phyloP scores from a whole-genome alignment of 2,113 vertebrate species.

The Chaetura pelagica region DNA sequence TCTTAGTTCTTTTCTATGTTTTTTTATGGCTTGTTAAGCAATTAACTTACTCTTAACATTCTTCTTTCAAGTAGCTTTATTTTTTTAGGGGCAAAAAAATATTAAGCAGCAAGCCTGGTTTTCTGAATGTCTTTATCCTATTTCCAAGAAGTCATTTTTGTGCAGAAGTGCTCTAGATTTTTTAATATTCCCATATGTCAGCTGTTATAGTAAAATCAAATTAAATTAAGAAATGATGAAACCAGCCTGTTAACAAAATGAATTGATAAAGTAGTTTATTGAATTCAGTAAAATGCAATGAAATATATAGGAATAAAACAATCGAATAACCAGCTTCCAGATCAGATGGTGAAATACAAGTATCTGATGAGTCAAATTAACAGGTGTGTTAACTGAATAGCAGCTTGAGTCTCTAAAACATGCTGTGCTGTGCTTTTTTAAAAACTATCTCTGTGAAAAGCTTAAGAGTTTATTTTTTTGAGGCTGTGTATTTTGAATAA shows the following conservation, averaged over 20 bases:
- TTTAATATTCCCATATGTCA: slow-evolving; percentile 18
- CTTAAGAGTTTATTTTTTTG: not conserved
- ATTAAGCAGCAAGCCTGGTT: not conserved
- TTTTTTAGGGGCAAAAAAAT: slow-evolving; percentile 33
- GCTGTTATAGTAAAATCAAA: slow-evolving; percentile 31
- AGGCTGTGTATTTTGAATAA: not conserved
- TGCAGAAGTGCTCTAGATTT: slow-evolving; percentile 30
- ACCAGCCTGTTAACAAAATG: slow-evolving; percentile 19
- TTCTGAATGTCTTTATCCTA: slow-evolving; percentile 8
- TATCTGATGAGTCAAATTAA: slow-evolving; percentile 8
- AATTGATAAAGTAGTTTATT: slow-evolving; percentile 5
- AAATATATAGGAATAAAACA: not conserved
- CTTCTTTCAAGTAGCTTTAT: slow-evolving; percentile 57
- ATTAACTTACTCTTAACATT: slow-evolving; percentile 60
- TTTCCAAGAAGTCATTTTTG: slow-evolving; percentile 10
- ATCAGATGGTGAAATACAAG: slow-evolving; percentile 14
- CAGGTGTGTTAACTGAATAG: slow-evolving; percentile 29
- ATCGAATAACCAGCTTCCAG: slow-evolving; percentile 26
- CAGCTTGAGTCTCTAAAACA: not conserved
- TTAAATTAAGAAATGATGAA: slow-evolving; percentile 55
- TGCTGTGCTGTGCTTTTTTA: not conserved
- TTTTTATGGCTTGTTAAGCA: slow-evolving; percentile 61
- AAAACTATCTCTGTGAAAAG: not conserved
- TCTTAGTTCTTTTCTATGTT: slow-evolving; percentile 15
- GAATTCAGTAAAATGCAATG: not conserved